These are phyloP conservation scores for Aproaerema taeniolella DNA, from an alignment of 2,888 invertebrate genomes.

Conservation along the genomic window DNA sequence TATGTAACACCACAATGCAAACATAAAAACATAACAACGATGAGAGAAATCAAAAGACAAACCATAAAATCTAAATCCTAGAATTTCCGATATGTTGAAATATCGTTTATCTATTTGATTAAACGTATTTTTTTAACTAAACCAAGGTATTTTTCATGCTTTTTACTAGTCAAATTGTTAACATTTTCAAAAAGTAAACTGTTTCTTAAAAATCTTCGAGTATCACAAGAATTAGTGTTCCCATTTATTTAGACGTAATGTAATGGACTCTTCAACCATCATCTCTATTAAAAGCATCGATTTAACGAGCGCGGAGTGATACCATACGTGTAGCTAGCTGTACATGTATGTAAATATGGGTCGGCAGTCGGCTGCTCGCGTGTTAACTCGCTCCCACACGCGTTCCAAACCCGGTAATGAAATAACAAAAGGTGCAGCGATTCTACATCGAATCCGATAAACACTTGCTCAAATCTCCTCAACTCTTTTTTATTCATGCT, in stretches of 20 bases:
- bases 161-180: no score
- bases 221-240: slow-evolving; percentile 45
- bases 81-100: no score
- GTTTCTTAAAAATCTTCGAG: no score
- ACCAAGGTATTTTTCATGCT: no score
- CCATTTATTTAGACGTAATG: slow-evolving; percentile 51
- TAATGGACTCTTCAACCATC: slow-evolving; percentile 56
- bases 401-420: slow-evolving; percentile 32
- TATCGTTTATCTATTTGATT: no score
- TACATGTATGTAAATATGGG: slow-evolving; percentile 45
- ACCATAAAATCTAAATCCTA: no score
- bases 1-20: no score
- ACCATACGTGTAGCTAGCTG: slow-evolving; percentile 20
- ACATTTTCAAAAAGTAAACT: no score
- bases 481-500: slow-evolving; percentile 15
- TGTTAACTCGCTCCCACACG: slow-evolving; percentile 32
- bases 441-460: slow-evolving; percentile 27
- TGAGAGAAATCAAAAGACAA: no score
- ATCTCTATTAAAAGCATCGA: slow-evolving; percentile 68
- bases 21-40: no score
- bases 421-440: slow-evolving; percentile 40
- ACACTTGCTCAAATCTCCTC: slow-evolving; percentile 1
- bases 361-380: slow-evolving; percentile 37
- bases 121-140: no score
- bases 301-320: slow-evolving; percentile 49